Percentiles rank a stretch among this genome's conserved stretches.
Evolutionary conservation across 2,888 invertebrate genomes (phyloP).

Genomic region (Xiphydria camelus): DNA sequence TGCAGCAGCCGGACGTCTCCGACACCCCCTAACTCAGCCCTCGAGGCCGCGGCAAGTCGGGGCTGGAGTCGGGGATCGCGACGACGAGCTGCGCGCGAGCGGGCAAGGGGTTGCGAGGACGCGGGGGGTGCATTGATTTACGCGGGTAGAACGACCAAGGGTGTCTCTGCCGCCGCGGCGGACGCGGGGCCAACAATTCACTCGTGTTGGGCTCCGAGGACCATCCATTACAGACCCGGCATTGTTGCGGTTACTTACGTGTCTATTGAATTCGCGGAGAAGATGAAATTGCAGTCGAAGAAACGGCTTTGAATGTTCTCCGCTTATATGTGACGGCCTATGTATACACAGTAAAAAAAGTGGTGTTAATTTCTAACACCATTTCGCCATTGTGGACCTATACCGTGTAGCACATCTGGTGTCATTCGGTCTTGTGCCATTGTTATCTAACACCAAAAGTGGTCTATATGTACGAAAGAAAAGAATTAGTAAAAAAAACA

Average conservation of each 20-base stretch:
- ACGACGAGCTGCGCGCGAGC: conserved; percentile 6
- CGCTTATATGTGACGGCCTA: too few species aligned
- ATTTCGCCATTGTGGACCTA: too few species aligned
- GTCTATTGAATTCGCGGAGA: conserved; percentile 35
- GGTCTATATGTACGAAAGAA: too few species aligned
- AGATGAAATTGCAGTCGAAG: too few species aligned
- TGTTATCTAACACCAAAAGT: too few species aligned
- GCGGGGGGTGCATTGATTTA: conserved; percentile 54
- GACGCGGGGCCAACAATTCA: conserved; percentile 55
- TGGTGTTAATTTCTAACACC: too few species aligned
- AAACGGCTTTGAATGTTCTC: too few species aligned
- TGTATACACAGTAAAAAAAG: too few species aligned
- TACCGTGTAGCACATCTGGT: too few species aligned
- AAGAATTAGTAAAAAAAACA: too few species aligned
- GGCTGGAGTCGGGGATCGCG: conserved; percentile 13
- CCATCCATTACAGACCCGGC: conserved; percentile 52
- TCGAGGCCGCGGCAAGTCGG: conserved; percentile 22
- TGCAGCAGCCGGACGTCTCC: conserved; percentile 58
- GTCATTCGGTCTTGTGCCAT: too few species aligned
- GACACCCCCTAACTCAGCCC: conserved; percentile 52
- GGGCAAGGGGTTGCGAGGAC: conserved; percentile 21
- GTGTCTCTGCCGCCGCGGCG: conserved; percentile 36
- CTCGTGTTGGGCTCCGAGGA: conserved; percentile 52
- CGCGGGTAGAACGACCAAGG: conserved; percentile 46
- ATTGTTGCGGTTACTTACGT: conserved; percentile 53